These are phyloP conservation scores for Otis tarda DNA, from an alignment of 2,113 vertebrate genomes.

Conservation along the genomic window DNA sequence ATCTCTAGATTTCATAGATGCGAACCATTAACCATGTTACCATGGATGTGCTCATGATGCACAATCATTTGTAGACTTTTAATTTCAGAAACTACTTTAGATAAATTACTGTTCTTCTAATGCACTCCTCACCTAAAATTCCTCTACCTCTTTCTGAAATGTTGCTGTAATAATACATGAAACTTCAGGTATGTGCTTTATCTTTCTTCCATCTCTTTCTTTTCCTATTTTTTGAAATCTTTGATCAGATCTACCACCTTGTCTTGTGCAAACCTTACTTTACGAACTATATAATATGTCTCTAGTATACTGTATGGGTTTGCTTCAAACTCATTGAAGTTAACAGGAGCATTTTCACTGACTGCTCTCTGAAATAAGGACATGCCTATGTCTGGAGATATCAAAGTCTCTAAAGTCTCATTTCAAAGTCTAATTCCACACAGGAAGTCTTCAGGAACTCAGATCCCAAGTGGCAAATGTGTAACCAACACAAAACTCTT, in stretches of 20 bases:
- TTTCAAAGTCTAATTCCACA: background rate
- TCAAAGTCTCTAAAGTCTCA: background rate
- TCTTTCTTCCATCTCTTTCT: background rate
- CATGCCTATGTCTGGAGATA: background rate
- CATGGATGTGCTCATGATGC: background rate
- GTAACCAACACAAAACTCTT: background rate
- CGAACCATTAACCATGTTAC: background rate
- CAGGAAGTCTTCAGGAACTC: background rate
- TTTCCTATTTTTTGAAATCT: background rate
- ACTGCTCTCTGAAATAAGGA: background rate
- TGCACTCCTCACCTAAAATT: background rate
- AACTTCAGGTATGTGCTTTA: background rate
- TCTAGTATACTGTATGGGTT: background rate
- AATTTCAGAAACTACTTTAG: background rate
- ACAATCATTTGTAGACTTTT: background rate
- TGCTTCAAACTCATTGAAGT: background rate
- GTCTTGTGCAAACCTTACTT: background rate
- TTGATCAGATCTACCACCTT: background rate
- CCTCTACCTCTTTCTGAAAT: background rate
- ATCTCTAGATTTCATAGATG: background rate
- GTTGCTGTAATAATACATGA: rapidly evolving
- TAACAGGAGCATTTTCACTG: background rate
- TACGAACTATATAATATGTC: background rate
- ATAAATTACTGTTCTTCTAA: background rate
- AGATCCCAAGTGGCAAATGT: background rate